A percentile compares a stretch with the other conserved stretches of the same genome.
Conservation (phyloP, 2,888 invertebrate genomes). For the Pammene fasciana region DNA sequence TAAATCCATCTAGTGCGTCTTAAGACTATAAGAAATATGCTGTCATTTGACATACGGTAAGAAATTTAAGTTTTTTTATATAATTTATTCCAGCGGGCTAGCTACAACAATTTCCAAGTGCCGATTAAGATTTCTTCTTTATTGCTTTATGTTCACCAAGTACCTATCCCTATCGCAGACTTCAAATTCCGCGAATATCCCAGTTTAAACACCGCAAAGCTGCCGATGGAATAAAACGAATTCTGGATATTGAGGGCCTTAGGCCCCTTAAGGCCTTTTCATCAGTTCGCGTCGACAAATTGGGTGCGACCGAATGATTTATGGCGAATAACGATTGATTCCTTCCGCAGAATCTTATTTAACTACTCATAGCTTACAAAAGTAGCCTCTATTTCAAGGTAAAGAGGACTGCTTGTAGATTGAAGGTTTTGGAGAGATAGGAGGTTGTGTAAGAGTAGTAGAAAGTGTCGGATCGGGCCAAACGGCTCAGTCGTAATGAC, state of each 20-base stretch:
- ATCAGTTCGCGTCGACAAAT: constrained; percentile 63
- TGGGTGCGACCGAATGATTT: constrained; percentile 65
- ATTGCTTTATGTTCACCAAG: background rate
- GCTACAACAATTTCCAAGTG: too few relatives aligned
- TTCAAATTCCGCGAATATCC: constrained; percentile 8
- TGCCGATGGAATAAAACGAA: constrained; percentile 53
- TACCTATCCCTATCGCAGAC: background rate
- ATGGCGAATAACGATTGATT: constrained; percentile 52
- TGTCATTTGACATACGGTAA: too few relatives aligned
- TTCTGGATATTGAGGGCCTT: constrained; percentile 53
- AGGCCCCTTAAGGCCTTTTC: constrained; percentile 52
- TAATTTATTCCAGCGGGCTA: too few relatives aligned
- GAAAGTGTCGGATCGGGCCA: constrained; percentile 48
- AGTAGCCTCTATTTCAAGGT: background rate
- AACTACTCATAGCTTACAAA: background rate
- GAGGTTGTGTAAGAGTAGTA: constrained; percentile 11
- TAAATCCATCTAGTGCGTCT: background rate
- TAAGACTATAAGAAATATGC: too few relatives aligned
- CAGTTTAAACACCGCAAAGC: constrained; percentile 44
- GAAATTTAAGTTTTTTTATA: too few relatives aligned
- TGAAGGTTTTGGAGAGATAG: background rate
- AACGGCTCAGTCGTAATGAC: constrained; percentile 49
- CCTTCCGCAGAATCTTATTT: constrained; percentile 6
- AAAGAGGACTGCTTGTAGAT: background rate
- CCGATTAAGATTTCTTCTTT: background rate